A percentile compares a stretch with the other conserved stretches of the same genome.
Evolutionary conservation across 2,113 vertebrate genomes (phyloP).

Genomic region (Forbesichthys agassizii): DNA sequence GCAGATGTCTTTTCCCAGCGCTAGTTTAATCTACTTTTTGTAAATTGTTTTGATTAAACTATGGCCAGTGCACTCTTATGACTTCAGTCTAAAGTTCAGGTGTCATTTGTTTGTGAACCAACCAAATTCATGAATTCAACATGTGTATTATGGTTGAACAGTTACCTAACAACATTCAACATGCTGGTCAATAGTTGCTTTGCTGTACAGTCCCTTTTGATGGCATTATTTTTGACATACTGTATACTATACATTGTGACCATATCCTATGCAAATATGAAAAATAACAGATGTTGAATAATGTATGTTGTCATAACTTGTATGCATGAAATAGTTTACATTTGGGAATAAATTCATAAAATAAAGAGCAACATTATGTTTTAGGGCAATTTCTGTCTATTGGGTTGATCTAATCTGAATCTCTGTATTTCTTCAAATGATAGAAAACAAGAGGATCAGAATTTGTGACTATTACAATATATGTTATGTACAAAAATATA

Average conservation of each 20-base stretch:
- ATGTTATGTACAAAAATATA: too few species aligned
- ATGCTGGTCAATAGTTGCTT: constrained; percentile 84
- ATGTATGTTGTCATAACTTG: constrained; percentile 86
- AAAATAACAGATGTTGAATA: constrained; percentile 84
- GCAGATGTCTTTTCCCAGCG: constrained; percentile 64
- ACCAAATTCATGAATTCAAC: constrained; percentile 80
- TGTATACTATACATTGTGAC: constrained; percentile 84
- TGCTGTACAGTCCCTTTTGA: constrained; percentile 80
- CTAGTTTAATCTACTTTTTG: constrained; percentile 72
- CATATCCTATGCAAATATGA: constrained; percentile 86
- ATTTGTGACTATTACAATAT: too few species aligned
- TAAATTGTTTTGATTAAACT: constrained; percentile 77
- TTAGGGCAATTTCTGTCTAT: constrained; percentile 4
- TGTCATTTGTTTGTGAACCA: constrained; percentile 68
- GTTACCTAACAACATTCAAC: constrained; percentile 73
- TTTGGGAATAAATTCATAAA: constrained; percentile 86
- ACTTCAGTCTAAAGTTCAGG: constrained; percentile 77
- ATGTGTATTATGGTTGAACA: constrained; percentile 83
- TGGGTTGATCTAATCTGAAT: neutral
- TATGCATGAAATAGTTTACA: constrained; percentile 88
- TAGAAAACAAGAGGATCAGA: too few species aligned
- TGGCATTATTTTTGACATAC: constrained; percentile 84
- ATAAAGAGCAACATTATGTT: constrained; percentile 65
- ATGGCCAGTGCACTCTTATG: constrained; percentile 78
- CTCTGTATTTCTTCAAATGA: too few species aligned